Conservation (phyloP, 2,888 invertebrate species). For the Hypercompe scribonia region DNA sequence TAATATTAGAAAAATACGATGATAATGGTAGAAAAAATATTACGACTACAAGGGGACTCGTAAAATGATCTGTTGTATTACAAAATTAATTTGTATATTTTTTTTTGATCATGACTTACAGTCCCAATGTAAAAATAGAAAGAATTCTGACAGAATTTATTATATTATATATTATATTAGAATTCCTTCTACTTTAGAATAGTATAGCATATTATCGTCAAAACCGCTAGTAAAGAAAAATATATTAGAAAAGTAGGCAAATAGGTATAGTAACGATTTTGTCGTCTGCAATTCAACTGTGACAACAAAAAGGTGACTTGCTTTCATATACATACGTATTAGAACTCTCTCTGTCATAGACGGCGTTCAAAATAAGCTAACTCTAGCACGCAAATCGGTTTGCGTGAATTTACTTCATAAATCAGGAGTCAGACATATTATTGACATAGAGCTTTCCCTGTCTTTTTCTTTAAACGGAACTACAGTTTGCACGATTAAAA, state of each 20-base stretch:
- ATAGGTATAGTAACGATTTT: not conserved
- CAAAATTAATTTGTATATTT: no score
- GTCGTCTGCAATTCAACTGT: not conserved
- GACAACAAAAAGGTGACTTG: not conserved
- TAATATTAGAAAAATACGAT: not conserved
- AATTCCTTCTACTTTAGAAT: not conserved
- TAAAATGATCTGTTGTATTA: no score
- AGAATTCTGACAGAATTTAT: no score
- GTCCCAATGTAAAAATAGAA: no score
- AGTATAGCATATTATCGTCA: no score
- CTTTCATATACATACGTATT: not conserved
- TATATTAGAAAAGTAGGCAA: not conserved
- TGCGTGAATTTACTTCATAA: constrained; percentile 14
- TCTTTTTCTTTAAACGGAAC: constrained; percentile 11
- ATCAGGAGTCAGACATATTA: constrained; percentile 10
- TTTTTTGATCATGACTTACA: no score
- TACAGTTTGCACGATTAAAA: constrained; percentile 7
- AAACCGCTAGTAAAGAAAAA: not conserved
- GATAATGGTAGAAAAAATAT: not conserved
- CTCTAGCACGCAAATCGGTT: constrained; percentile 12
- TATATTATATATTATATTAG: no score
- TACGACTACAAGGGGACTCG: no score
- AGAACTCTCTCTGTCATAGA: not conserved
- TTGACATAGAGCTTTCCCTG: constrained; percentile 12
- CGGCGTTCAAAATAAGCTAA: not conserved